Evolutionary conservation across 23 tunicate genomes (phyloP).

Genomic region (Trididemnum miniatum): DNA sequence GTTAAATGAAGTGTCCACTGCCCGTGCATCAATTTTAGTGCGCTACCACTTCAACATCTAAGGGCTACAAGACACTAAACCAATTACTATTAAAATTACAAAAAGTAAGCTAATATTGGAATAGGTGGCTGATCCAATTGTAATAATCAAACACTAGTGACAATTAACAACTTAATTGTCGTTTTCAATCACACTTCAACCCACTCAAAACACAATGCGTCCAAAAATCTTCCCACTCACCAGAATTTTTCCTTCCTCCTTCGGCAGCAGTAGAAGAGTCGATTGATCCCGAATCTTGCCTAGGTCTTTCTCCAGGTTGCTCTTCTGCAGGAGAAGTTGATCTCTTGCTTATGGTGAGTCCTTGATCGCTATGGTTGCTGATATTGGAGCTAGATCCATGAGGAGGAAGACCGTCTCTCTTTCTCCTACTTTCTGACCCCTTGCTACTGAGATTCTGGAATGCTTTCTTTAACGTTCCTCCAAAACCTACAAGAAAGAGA

Average conservation of each 20-base stretch:
- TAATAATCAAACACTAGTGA: too few relatives aligned
- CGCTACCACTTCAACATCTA: not conserved
- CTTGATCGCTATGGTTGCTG: slow-evolving; percentile 30
- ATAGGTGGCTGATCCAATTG: too few relatives aligned
- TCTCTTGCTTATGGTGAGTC: slow-evolving; percentile 9
- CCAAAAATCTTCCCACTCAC: too few relatives aligned
- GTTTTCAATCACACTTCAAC: too few relatives aligned
- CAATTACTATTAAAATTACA: too few relatives aligned
- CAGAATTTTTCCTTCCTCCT: slow-evolving; percentile 3
- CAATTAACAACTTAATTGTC: too few relatives aligned
- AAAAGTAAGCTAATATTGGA: too few relatives aligned
- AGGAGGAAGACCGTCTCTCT: slow-evolving; percentile 59
- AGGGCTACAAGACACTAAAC: not conserved
- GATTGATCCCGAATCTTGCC: slow-evolving; percentile 24
- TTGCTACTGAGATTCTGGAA: slow-evolving; percentile 75
- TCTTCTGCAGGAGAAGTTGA: slow-evolving; percentile 24
- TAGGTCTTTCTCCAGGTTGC: not conserved
- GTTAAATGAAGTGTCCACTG: too few relatives aligned
- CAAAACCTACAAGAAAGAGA: slow-evolving; percentile 48
- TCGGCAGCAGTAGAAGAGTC: not conserved
- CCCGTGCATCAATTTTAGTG: too few relatives aligned
- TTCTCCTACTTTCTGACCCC: slow-evolving; percentile 45
- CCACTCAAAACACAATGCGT: too few relatives aligned
- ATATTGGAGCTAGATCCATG: slow-evolving; percentile 24
- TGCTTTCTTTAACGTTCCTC: slow-evolving; percentile 81